Conservation (phyloP, 2,113 vertebrate genomes). For the Oostethus manadensis region DNA sequence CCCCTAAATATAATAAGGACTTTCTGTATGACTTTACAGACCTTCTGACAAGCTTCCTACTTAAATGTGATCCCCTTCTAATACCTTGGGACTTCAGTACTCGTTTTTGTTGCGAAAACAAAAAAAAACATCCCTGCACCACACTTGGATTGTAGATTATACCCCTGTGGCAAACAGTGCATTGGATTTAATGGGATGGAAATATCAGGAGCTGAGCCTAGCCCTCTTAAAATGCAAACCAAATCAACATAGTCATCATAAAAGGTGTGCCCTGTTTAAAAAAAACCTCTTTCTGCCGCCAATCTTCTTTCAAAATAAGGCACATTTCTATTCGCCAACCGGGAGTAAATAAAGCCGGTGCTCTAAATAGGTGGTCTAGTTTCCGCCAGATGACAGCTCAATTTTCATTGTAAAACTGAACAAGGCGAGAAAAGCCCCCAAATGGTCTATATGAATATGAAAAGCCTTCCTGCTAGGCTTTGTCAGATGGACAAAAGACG, state of each 20-base stretch:
- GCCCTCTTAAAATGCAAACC: constrained; percentile 45
- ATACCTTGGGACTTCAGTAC: too few relatives aligned
- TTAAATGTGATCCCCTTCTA: too few relatives aligned
- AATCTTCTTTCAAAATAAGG: constrained; percentile 9
- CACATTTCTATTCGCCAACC: constrained; percentile 2
- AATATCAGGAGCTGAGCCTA: constrained; percentile 40
- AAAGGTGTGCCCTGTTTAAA: constrained; percentile 8
- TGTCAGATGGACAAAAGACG: constrained; percentile 54
- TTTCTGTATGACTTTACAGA: too few relatives aligned
- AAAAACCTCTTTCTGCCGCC: not conserved
- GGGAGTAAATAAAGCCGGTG: constrained; percentile 7
- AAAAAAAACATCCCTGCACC: too few relatives aligned
- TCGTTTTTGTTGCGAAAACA: too few relatives aligned
- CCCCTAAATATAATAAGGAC: too few relatives aligned
- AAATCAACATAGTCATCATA: constrained; percentile 18
- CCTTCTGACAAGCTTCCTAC: too few relatives aligned
- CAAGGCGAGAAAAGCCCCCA: constrained; percentile 18
- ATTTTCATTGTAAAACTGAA: constrained; percentile 35
- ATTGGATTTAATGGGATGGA: constrained; percentile 33
- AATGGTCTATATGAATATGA: constrained; percentile 53
- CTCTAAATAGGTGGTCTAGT: constrained; percentile 45
- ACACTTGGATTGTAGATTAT: too few relatives aligned
- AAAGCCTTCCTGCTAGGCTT: constrained; percentile 45
- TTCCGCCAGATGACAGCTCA: constrained; percentile 41
- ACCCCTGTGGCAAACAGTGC: too few relatives aligned